Percentiles rank a stretch among this genome's conserved stretches.
These are phyloP conservation scores for Nestor notabilis DNA, from an alignment of 2,113 vertebrate genomes.

Conservation along the genomic window DNA sequence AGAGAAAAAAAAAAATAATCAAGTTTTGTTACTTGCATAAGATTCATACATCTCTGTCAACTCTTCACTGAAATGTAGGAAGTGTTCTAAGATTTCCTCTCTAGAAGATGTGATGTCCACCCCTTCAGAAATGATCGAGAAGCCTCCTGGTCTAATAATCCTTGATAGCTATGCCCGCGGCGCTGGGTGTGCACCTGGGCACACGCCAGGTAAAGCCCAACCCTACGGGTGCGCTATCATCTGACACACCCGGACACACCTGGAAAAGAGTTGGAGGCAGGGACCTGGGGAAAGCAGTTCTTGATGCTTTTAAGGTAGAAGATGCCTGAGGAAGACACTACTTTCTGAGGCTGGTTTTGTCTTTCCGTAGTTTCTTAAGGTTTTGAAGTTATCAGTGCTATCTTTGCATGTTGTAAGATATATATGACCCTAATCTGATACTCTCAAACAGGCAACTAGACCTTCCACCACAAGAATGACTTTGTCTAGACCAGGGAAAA, in stretches of 20 bases:
- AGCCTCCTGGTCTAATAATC: background rate
- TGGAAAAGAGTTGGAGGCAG: background rate
- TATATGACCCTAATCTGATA: background rate
- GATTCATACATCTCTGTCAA: background rate
- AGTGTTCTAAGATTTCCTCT: background rate
- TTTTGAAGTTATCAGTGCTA: background rate
- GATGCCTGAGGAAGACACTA: background rate
- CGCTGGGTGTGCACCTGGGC: background rate
- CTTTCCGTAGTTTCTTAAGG: background rate
- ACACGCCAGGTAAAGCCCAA: background rate
- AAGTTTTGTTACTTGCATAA: background rate
- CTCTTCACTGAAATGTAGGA: background rate
- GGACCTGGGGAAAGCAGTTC: background rate
- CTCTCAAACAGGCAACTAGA: background rate
- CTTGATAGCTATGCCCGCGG: accelerated
- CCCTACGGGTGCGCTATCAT: background rate
- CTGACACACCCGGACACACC: accelerated
- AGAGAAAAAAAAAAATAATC: background rate
- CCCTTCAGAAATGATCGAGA: background rate
- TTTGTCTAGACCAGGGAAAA: background rate
- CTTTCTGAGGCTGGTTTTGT: background rate
- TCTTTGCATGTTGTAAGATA: background rate
- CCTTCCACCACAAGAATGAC: background rate
- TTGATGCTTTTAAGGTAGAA: background rate
- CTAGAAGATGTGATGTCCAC: background rate